phyloP scores from a whole-genome alignment of 2,113 vertebrate genomes.

The Verasper variegatus region DNA sequence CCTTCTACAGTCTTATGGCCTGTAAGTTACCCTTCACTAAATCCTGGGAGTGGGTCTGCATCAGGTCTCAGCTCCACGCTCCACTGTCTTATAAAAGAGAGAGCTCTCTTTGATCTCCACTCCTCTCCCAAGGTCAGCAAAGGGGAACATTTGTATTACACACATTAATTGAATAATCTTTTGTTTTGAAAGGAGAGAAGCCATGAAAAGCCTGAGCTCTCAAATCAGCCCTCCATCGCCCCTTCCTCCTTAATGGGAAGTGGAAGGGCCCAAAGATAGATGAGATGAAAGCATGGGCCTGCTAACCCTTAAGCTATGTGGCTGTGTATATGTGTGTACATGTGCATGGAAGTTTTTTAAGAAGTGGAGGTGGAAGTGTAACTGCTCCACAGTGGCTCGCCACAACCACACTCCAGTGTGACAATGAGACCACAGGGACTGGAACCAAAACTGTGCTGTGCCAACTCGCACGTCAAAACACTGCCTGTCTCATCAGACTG shows the following conservation, averaged over 20 bases:
- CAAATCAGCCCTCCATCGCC: slow-evolving; percentile 37
- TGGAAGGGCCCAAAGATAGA: slow-evolving; percentile 75
- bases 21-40: slow-evolving; percentile 59
- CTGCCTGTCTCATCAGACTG: slow-evolving; percentile 18
- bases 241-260: slow-evolving; percentile 62
- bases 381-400: slow-evolving; percentile 32
- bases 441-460: slow-evolving; percentile 38
- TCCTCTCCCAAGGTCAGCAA: slow-evolving; percentile 68
- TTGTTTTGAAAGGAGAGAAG: slow-evolving; percentile 82
- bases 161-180: slow-evolving; percentile 83
- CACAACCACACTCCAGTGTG: slow-evolving; percentile 35
- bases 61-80: slow-evolving; percentile 58
- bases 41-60: slow-evolving; percentile 46
- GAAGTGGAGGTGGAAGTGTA: slow-evolving; percentile 58
- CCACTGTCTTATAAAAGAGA: slow-evolving; percentile 52
- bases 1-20: slow-evolving; percentile 43
- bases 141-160: slow-evolving; percentile 72
- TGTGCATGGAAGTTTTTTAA: slow-evolving; percentile 22
- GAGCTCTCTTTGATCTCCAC: slow-evolving; percentile 68
- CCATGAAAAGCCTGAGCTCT: slow-evolving; percentile 65
- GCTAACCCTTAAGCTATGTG: slow-evolving; percentile 49
- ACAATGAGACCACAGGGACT: slow-evolving; percentile 49
- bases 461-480: slow-evolving; percentile 23
- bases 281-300: slow-evolving; percentile 74
- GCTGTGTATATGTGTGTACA: slow-evolving; percentile 3